Evolutionary conservation across 2,888 invertebrate genomes (phyloP), one percentile per base, ranked within the genome.

Genomic region (Heteromurus nitidus): DNA sequence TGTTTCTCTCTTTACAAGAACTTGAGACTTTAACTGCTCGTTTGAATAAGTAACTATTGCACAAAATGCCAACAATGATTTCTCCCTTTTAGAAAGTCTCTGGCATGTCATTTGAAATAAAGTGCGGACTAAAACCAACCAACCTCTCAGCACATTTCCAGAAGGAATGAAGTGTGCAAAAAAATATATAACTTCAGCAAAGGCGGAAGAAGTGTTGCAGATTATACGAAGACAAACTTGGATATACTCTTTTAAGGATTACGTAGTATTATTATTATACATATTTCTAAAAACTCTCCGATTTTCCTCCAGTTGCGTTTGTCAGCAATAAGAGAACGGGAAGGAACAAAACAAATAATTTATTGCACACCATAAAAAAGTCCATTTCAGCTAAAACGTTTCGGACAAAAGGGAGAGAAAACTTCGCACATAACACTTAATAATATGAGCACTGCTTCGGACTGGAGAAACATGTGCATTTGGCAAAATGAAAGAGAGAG

Each of bases 301-400:
- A 62, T 30, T 62, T 30, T 3, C 22, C 9, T 31, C 30, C 31
- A 62, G 18, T 62, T 31, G 3, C 31, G 31, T 18, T 62, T 28
- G 31, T 62, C 31, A 30, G 31, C 31, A 1, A 11, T n/a, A 22
- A 42, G 42, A 65, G 44, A 24, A 20, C n/a, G n/a, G n/a, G 24
- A 65, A 24, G 42, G 47, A 13, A 18, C 42, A 53, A 30, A 44
- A 47, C 44, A 47, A 53, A 53, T 72, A 72, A 72, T 72, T 72
- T 72, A 72, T 58, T 72, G 44, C 44, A 28, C 1, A 31, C 42
- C 20, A 58, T 60, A 58, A 55, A 69, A 69, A 72, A 36, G 50
- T 42, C 58, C 22, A 65, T 24, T 62, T 62, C 62, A 18, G 62
- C 31, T 1, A 7, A 30, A 62, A 30, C 55, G 30, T 13, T 60